These are phyloP conservation scores for Philopotamus ludificatus DNA, from an alignment of 1,140 invertebrate species.

Conservation along the genomic window DNA sequence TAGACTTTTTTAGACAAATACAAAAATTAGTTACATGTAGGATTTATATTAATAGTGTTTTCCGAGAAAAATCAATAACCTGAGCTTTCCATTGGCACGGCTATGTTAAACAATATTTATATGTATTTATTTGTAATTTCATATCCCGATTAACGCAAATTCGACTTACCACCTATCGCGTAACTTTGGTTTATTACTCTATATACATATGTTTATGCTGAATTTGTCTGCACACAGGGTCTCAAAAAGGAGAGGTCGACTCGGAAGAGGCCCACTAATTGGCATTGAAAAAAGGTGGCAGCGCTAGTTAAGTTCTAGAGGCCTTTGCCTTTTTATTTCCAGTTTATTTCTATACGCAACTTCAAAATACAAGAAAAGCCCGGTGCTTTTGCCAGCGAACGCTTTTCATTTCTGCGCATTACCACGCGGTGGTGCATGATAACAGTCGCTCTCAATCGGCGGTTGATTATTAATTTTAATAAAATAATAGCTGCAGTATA, in stretches of 20 bases:
- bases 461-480: background rate
- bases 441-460: background rate
- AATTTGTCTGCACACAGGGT: background rate
- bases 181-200: no score
- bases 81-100: no score
- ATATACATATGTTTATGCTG: background rate
- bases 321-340: constrained; percentile 15
- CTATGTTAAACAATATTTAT: no score
- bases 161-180: no score
- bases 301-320: constrained; percentile 38
- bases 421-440: no score
- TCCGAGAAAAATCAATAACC: no score
- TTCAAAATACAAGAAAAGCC: constrained; percentile 1
- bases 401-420: background rate
- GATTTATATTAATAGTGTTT: no score
- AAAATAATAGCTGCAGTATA: no score
- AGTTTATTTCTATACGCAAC: background rate
- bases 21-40: no score
- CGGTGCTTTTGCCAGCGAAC: background rate
- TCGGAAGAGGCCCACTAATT: constrained; percentile 41
- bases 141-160: no score
- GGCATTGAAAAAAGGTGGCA: constrained; percentile 41
- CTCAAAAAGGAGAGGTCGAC: background rate
- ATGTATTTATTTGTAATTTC: no score
- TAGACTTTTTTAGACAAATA: no score